Base-by-base conservation (phyloP, 2,888 invertebrate species). In the Cyclophora albipunctata region DNA sequence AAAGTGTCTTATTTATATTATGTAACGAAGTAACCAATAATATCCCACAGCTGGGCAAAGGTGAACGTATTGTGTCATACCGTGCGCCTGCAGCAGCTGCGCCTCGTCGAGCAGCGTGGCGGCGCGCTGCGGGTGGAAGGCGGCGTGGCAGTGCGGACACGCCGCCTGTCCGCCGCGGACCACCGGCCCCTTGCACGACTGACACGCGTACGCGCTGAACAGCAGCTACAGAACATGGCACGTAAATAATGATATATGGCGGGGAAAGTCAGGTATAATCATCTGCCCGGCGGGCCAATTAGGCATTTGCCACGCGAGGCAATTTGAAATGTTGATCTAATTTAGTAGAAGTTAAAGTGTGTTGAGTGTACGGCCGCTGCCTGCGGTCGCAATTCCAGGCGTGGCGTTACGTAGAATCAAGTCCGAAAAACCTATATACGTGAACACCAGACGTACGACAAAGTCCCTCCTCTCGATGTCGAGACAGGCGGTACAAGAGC, bases 401-500 rank as follows among this genome's bases (percentile, higher is more conserved):
- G 20, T 20, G 20, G 20, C 20, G 20, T 20, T 20, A 20, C 20
- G 20, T 20, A 20, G 2, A 20, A 20, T 20, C 20, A 20, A 20
- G 20, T 20, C 20, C 2, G 2, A 1, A 20, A 20, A 20, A 20
- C 20, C 20, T 20, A 20, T 20, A 20, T 20, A 20, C n/a, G n/a
- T n/a, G n/a, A n/a, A n/a, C n/a, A n/a, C n/a, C 0, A 4, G n/a
- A 68, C 76, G 73, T 33, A 86, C 88, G 44, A 77, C 75, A 45
- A 80, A 81, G 56, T 86, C 81, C 6, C 64, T 63, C n/a, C 73
- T 59, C 20, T 78, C 71, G 2, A 62, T 62, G 47, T 83, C 81
- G 0, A 52, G 66, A 74, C 98, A 98, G 40, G 93, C 91, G 3
- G 78, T 67, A 74, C 98, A 98, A 45, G 82, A 71, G 77, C 98